Evolutionary conservation across 2,113 vertebrate species (phyloP).

Genomic region (Empidonax traillii): DNA sequence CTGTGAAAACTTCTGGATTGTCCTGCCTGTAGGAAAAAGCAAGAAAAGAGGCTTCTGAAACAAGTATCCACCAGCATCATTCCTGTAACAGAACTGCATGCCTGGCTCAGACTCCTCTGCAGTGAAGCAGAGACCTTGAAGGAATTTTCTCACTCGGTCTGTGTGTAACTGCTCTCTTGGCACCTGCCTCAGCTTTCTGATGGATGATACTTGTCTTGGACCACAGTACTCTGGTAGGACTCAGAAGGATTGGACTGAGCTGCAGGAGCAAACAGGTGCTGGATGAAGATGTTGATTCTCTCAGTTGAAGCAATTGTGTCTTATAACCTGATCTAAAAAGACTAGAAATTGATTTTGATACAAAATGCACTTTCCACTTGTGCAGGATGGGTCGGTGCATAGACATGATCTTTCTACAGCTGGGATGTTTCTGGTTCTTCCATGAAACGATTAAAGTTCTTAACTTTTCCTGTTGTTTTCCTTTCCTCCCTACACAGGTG

Average conservation of each 20-base stretch:
- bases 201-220: not conserved
- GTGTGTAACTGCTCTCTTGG: not conserved
- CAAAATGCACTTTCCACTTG: not conserved
- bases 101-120: not conserved
- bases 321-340: not conserved
- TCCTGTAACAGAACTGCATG: rapidly evolving
- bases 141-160: not conserved
- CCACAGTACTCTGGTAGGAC: not conserved
- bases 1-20: not conserved
- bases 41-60: not conserved
- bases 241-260: not conserved
- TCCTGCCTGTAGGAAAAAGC: not conserved
- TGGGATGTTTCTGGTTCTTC: not conserved
- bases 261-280: not conserved
- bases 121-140: not conserved
- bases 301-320: not conserved
- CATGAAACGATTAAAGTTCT: not conserved
- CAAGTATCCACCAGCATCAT: not conserved
- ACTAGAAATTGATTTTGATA: not conserved
- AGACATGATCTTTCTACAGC: not conserved
- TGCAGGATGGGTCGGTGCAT: not conserved
- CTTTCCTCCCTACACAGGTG: constrained; percentile 79
- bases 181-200: not conserved
- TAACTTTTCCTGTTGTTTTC: not conserved
- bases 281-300: not conserved